Evolutionary conservation across 2,797 vertebrate genomes (phyloP).

Genomic region (Fratercula arctica): DNA sequence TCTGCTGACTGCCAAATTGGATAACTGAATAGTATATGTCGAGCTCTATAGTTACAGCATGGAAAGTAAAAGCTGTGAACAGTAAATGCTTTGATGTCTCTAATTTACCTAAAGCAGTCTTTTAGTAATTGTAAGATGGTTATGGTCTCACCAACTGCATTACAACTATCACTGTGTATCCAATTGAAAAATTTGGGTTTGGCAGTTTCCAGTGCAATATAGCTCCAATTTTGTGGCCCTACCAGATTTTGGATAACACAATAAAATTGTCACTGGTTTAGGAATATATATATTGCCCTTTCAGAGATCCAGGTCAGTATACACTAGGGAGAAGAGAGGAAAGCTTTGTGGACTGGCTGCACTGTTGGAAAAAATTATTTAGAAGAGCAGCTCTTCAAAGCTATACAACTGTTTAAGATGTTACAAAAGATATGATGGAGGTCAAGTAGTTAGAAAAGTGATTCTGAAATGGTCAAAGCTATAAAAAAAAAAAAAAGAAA

Average conservation of each 20-base stretch:
- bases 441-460: not conserved
- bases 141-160: not conserved
- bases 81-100: not conserved
- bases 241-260: not conserved
- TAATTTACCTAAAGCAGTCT: not conserved
- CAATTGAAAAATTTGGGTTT: not conserved
- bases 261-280: not conserved
- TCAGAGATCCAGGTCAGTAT: not conserved
- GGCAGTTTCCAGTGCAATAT: not conserved
- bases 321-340: not conserved
- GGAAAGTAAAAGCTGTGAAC: not conserved
- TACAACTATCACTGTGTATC: not conserved
- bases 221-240: not conserved
- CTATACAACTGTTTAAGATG: not conserved
- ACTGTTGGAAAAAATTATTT: not conserved
- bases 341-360: not conserved
- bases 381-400: not conserved
- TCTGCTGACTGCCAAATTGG: not conserved
- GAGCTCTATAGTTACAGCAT: not conserved
- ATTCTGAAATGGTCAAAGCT: not conserved
- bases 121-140: not conserved
- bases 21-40: not conserved
- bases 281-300: not conserved
- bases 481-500: not conserved
- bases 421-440: not conserved